These are phyloP conservation scores for Anaspis maculata DNA, from an alignment of 2,888 invertebrate genomes.

Conservation along the genomic window DNA sequence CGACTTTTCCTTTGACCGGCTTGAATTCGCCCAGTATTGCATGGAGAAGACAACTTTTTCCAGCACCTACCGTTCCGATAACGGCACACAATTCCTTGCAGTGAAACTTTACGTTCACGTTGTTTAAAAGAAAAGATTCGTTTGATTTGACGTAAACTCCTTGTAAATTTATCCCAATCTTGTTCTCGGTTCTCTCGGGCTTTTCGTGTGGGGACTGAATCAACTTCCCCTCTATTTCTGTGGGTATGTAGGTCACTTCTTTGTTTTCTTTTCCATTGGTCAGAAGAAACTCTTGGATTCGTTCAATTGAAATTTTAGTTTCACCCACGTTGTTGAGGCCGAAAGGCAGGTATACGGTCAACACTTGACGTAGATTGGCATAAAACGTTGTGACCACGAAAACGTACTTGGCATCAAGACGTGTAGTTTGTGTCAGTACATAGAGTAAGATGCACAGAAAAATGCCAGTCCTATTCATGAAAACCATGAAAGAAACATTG, in stretches of 20 bases:
- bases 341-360: conserved; percentile 56
- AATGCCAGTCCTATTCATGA: conserved; percentile 75
- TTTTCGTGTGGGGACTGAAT: conserved; percentile 44
- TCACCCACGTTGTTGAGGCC: conserved; percentile 66
- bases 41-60: conserved; percentile 15
- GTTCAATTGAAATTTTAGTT: conserved; percentile 16
- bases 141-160: conserved; percentile 4
- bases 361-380: conserved; percentile 57
- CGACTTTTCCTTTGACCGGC: conserved; percentile 5
- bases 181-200: conserved; percentile 42
- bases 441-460: conserved; percentile 71
- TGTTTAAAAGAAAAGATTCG: conserved; percentile 1
- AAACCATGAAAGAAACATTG: conserved; percentile 57
- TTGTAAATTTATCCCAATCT: conserved; percentile 49
- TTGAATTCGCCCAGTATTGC: conserved; percentile 10
- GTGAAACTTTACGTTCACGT: conserved; percentile 2
- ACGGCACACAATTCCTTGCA: conserved; percentile 16
- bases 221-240: conserved; percentile 40
- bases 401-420: conserved; percentile 52
- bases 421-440: conserved; percentile 55
- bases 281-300: conserved; percentile 51
- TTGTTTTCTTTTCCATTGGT: conserved; percentile 27
- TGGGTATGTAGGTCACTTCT: not conserved
- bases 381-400: conserved; percentile 70
- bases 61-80: conserved; percentile 17